Percentiles rank a stretch among this genome's conserved stretches.
phyloP scores from a whole-genome alignment of 2,888 invertebrate species.

The Alsophila aescularia region DNA sequence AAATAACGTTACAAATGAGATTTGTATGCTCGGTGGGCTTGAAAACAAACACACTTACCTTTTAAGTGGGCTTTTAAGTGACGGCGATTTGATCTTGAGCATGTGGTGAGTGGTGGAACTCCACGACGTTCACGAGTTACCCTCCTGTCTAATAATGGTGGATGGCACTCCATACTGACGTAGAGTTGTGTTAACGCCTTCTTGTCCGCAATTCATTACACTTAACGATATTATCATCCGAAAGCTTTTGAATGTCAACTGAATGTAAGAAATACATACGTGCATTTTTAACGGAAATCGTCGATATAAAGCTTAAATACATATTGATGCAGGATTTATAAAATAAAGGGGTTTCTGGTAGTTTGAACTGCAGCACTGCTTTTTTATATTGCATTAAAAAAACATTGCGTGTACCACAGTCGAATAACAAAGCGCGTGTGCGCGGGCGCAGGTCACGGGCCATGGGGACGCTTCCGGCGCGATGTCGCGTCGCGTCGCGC shows the following conservation, averaged over 20 bases:
- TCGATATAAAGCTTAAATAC: too few species aligned
- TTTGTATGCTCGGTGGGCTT: background rate
- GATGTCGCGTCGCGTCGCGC: slow-evolving; percentile 73
- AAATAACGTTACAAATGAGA: slow-evolving; percentile 8
- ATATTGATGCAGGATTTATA: too few species aligned
- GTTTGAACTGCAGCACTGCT: background rate
- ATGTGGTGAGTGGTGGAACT: slow-evolving; percentile 42
- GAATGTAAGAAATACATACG: background rate
- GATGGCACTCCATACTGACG: slow-evolving; percentile 40
- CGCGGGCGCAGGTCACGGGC: slow-evolving; percentile 68
- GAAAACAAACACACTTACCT: slow-evolving; percentile 55
- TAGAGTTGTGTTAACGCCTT: slow-evolving; percentile 38
- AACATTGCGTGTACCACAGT: slow-evolving; percentile 63
- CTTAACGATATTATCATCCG: background rate
- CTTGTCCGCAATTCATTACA: slow-evolving; percentile 31
- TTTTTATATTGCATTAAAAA: slow-evolving; percentile 1
- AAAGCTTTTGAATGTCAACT: background rate
- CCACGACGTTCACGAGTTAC: slow-evolving; percentile 34
- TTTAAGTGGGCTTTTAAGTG: slow-evolving; percentile 39
- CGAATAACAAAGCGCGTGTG: slow-evolving; percentile 67
- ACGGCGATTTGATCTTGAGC: slow-evolving; percentile 64
- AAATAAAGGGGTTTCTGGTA: background rate
- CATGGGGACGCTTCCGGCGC: slow-evolving; percentile 71
- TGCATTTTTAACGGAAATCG: too few species aligned
- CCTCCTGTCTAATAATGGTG: slow-evolving; percentile 52